Evolutionary conservation across 2,888 invertebrate genomes (phyloP), one percentile per base, ranked within the genome.

Genomic region (Diaprepes abbreviatus): DNA sequence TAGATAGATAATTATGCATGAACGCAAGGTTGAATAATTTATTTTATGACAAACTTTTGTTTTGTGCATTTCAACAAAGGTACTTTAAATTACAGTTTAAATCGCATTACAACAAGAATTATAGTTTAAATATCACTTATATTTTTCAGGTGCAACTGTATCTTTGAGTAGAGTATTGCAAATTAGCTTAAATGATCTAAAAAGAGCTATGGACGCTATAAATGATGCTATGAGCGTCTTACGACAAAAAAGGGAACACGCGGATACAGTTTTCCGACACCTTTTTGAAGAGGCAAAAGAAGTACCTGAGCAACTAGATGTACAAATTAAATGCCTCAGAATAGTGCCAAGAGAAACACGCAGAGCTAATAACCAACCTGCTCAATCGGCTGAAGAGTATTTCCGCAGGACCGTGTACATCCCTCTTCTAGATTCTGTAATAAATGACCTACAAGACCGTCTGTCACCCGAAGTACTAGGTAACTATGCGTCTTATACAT

Each of bases 331-430:
- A 9, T 45, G 12, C 2, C 45, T 17, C 12, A 10, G 45, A 2
- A 6, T 45, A 1, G 24, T 21, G n/a, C 16, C 24, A 12, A 45
- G 45, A 45, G 10, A 21, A 17, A 45, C 45, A 24, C 17, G 3
- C 16, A 10, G 17, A 21, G n/a, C 7, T 16, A 45, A 45, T 36
- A 12, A 45, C 14, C 50, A 50, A 28, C 21, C 10, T 12, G 14
- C 12, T 24, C 14, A 24, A 28, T 24, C 24, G 12, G 28, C 5
- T 2, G 50, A 50, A 50, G 21, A 50, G 14, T 50, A 50, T 7
- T 50, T 52, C 17, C 33, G 52, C 5, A 9, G 28, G 16, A 16
- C 33, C 28, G 17, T 52, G 28, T 52, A 28, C 52, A 52, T 52
- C 19, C 52, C 52, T 7, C n/a, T 52, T 1, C 14, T 52, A 19